Conservation (phyloP, 2,797 vertebrate genomes). For the Enteromius fasciolatus region DNA sequence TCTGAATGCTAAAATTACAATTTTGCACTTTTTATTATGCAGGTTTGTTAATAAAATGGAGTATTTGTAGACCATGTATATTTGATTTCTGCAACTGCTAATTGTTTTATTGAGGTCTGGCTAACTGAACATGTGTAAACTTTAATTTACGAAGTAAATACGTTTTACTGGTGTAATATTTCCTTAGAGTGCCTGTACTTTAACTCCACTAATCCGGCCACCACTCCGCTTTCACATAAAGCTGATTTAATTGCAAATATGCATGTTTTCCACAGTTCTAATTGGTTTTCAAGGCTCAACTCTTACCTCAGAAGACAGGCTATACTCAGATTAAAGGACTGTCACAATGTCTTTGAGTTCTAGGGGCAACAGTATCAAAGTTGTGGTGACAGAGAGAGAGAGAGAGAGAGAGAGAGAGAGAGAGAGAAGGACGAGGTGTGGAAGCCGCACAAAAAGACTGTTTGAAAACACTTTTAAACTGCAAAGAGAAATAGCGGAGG, state of each 20-base stretch:
- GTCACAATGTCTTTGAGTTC: slow-evolving; percentile 9
- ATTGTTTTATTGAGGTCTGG: neutral
- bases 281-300: neutral
- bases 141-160: neutral
- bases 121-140: neutral
- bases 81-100: neutral
- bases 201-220: neutral
- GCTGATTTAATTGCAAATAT: slow-evolving; percentile 19
- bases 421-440: neutral
- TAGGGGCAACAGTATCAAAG: slow-evolving; percentile 26
- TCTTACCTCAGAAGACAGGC: slow-evolving; percentile 10
- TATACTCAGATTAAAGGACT: slow-evolving; percentile 31
- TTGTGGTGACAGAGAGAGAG: slow-evolving; percentile 6
- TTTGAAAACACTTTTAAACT: neutral
- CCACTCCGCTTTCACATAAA: neutral
- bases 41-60: neutral
- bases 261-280: neutral
- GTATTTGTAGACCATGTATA: neutral
- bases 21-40: neutral
- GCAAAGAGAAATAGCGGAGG: neutral
- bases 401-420: neutral
- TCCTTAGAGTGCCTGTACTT: neutral
- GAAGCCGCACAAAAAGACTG: neutral
- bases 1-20: neutral
- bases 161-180: neutral